A percentile compares a stretch with the other conserved stretches of the same genome.
Evolutionary conservation across 2,888 invertebrate species (phyloP).

Genomic region (Phragmatobia fuliginosa): DNA sequence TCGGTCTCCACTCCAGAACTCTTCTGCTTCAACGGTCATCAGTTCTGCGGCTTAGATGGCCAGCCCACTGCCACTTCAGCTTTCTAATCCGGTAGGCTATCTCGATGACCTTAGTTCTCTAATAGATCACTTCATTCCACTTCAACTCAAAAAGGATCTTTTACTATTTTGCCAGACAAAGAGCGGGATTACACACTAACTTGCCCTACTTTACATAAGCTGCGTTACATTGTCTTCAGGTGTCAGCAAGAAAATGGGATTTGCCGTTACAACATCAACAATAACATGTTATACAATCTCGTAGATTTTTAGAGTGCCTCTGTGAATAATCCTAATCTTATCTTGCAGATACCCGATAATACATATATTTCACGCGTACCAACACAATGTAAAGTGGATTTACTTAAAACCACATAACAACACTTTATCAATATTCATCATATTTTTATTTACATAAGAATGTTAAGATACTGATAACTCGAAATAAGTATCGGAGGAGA

Average conservation of each 20-base stretch:
- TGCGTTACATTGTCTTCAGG: not conserved
- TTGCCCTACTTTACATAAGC: not conserved
- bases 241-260: not conserved
- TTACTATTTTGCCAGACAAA: not conserved
- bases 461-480: not conserved
- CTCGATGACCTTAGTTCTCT: no score
- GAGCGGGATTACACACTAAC: not conserved
- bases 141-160: not conserved
- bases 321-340: conserved; percentile 1
- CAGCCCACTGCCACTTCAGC: no score
- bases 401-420: conserved; percentile 8
- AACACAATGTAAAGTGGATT: conserved; percentile 4
- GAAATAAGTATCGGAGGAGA: not conserved
- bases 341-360: not conserved
- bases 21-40: no score
- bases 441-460: not conserved
- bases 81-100: no score
- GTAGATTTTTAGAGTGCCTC: not conserved
- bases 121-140: no score
- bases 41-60: no score
- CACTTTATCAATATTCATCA: conserved; percentile 4
- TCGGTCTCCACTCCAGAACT: no score
- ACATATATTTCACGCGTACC: not conserved
- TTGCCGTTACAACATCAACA: not conserved
- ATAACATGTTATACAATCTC: not conserved